Evolutionary conservation across 2,113 vertebrate species (phyloP), one percentile per base, ranked within the genome.

Genomic region (Oenanthe melanoleuca): DNA sequence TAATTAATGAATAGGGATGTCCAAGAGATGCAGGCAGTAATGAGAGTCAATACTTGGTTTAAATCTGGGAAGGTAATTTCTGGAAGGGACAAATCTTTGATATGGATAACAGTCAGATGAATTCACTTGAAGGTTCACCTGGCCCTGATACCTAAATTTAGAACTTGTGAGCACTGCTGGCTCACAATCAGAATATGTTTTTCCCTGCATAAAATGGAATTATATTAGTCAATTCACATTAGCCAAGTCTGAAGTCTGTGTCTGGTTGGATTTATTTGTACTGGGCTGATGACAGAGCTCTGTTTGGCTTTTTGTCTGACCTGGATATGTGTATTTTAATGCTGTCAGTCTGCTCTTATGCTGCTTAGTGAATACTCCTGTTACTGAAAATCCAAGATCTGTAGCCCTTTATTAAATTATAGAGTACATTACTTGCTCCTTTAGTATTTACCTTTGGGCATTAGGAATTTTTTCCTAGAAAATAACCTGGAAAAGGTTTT

Each of bases 181-280:
- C 89, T 96, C 88, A n/a, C 87, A 91, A 92, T 96, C 96, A 96
- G 80, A 92, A 92, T 95, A 96, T 96, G 82, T 96, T 97, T 97
- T 97, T 59, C 92, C 96, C 92, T 93, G 84, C 86, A 70, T 96
- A 92, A 95, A 97, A 95, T 77, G 86, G 73, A 91, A 93, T 96
- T 93, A 37, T 77, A 28, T 97, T 97, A 97, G 97, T 97, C 97
- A 96, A 72, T 95, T 97, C 18, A 1, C 45, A 94, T 97, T 97
- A 97, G 94, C 74, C 47, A 57, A 92, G 95, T 82, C 87, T 93
- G 93, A 93, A 49, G 93, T 42, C 96, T 82, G 78, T 82, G 96
- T 98, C 97, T 91, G 82, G 57, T 93, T 97, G 92, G 91, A 97
- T 98, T 97, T 97, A 64, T 92, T 91, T 97, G 86, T 77, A n/a